phyloP scores from a whole-genome alignment of 2,113 vertebrate species.

The Colinus virginianus region DNA sequence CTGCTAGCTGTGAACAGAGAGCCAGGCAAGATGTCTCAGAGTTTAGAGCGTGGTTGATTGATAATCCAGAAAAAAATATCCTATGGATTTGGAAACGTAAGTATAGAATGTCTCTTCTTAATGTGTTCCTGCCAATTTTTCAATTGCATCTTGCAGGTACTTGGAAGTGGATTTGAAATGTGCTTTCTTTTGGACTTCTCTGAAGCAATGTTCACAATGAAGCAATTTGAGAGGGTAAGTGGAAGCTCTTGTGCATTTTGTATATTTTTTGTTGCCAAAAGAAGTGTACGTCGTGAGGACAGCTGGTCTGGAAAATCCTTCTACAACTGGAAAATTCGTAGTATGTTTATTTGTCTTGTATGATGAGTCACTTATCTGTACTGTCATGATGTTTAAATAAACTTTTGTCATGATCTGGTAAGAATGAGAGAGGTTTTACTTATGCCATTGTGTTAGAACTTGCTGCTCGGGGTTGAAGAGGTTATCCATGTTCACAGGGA shows the following conservation, averaged over 20 bases:
- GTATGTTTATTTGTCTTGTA: background rate
- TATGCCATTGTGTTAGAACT: background rate
- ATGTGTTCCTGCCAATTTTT: background rate
- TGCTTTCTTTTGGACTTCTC: conserved; percentile 87
- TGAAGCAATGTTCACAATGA: conserved; percentile 91
- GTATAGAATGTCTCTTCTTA: background rate
- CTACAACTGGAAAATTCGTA: background rate
- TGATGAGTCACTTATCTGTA: background rate
- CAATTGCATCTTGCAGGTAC: conserved; percentile 79
- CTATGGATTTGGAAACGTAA: background rate
- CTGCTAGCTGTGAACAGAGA: background rate
- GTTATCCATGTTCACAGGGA: background rate
- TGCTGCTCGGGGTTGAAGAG: background rate
- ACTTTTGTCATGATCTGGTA: background rate
- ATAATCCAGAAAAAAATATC: background rate
- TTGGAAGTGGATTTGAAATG: conserved; percentile 81
- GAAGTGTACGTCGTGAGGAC: background rate
- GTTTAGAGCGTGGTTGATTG: background rate
- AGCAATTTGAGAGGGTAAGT: conserved; percentile 92
- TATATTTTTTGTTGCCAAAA: background rate
- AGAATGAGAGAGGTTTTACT: background rate
- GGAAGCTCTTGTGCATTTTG: background rate
- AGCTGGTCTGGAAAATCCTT: background rate
- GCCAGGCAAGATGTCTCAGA: background rate
- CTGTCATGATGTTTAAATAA: background rate